phyloP scores from a whole-genome alignment of 2,113 vertebrate genomes.

The Cyprinodon tularosa region DNA sequence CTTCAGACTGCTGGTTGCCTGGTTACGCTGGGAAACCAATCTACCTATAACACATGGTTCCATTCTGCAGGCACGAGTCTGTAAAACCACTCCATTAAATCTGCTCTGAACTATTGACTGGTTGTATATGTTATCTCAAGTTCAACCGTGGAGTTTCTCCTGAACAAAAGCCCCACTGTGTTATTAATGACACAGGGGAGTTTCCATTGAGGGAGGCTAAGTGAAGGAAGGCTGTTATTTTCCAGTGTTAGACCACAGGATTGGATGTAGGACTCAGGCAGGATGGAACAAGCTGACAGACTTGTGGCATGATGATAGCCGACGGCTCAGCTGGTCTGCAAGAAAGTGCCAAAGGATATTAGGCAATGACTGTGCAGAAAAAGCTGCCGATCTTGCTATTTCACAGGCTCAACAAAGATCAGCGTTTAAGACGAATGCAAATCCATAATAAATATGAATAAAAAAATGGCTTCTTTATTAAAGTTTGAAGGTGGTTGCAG shows the following conservation, averaged over 20 bases:
- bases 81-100: not conserved
- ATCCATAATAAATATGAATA: constrained; percentile 21
- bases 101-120: not conserved
- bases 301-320: constrained; percentile 29
- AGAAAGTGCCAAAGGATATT: constrained; percentile 21
- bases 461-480: constrained; percentile 17
- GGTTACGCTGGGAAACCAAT: not conserved
- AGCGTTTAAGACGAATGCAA: constrained; percentile 5
- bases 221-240: constrained; percentile 40
- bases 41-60: not conserved
- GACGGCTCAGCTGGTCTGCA: constrained; percentile 14
- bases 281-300: constrained; percentile 25
- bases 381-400: constrained; percentile 1
- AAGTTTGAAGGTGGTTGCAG: constrained; percentile 15
- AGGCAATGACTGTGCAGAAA: constrained; percentile 62
- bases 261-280: constrained; percentile 17
- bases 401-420: constrained; percentile 8
- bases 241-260: not conserved
- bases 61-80: not conserved
- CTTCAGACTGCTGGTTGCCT: not conserved
- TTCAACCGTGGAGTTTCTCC: constrained; percentile 3
- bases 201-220: constrained; percentile 20
- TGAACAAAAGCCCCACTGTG: constrained; percentile 14
- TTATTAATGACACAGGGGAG: constrained; percentile 19
- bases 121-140: not conserved